Base-by-base conservation (phyloP, 2,888 invertebrate genomes). In the Agrotis puta region DNA sequence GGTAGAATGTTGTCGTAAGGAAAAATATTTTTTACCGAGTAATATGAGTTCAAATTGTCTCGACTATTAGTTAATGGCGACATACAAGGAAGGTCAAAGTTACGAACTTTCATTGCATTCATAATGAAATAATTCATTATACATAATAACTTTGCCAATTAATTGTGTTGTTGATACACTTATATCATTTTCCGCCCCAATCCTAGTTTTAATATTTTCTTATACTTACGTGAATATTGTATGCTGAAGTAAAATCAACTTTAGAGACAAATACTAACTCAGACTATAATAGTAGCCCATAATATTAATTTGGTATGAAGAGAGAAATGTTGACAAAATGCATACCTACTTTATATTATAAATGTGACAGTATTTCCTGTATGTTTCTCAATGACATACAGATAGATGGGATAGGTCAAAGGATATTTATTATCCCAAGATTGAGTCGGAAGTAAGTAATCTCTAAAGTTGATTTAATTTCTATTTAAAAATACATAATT, bases 131-230 rank as follows among this genome's bases (percentile, higher is more conserved):
- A 39, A 39, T 39, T 5, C 33, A 76, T 45, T 59, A 64, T 50
- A 51, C n/a, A 13, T 5, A 20, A 47, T 1, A 63, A 58, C 13
- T 61, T 58, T 72, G 47, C 61, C 57, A 62, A 63, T 62, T 63
- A 63, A 57, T 51, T 51, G 76, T 80, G 56, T 77, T 62, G 39
- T 59, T 39, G 43, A 54, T 16, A 79, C 63, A 51, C 43, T 56
- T 57, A 57, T 63, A 65, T 58, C 9, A 50, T 61, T 83, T 70
- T 80, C 59, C 53, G 65, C 70, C 75, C 68, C 76, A 66, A 64
- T 22, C 54, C 54, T 82, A 77, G 71, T 63, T 78, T 24, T 67
- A 71, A 68, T 65, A 39, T 64, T 68, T 64, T 78, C 54, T 61
- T 74, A 63, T 54, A 65, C 11, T 48, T 72, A 53, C n/a, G 43